A percentile compares a stretch with the other conserved stretches of the same genome.
These are phyloP conservation scores for Prochilodus magdalenae DNA, from an alignment of 2,113 vertebrate genomes.

Conservation along the genomic window DNA sequence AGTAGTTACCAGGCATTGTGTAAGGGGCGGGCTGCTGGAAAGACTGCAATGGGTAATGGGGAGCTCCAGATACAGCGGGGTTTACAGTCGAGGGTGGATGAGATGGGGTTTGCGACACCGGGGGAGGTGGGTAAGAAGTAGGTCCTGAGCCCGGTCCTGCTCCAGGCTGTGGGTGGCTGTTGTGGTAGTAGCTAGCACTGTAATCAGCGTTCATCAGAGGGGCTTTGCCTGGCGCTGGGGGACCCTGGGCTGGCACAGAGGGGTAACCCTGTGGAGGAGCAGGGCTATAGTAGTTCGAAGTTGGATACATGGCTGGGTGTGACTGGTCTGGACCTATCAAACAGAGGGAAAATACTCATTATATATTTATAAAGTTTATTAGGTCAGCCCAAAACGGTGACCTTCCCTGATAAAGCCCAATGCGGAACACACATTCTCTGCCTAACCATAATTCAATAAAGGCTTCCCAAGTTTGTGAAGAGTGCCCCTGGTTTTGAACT, in stretches of 20 bases:
- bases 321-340: conserved; percentile 84
- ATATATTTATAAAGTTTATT: no score
- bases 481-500: background rate
- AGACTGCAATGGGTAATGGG: conserved; percentile 73
- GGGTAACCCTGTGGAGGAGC: conserved; percentile 77
- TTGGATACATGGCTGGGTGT: conserved; percentile 74
- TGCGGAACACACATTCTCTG: no score
- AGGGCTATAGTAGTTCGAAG: conserved; percentile 76
- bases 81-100: conserved; percentile 72
- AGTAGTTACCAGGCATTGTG: conserved; percentile 75
- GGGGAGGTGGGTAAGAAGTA: conserved; percentile 64
- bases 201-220: conserved; percentile 78
- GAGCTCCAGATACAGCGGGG: conserved; percentile 60
- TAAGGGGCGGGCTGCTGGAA: conserved; percentile 76
- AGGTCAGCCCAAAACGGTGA: no score
- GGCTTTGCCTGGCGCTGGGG: conserved; percentile 82
- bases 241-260: conserved; percentile 74
- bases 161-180: conserved; percentile 77
- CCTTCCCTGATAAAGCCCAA: no score
- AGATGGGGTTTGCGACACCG: conserved; percentile 71
- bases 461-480: no score
- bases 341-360: no score
- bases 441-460: no score
- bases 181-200: conserved; percentile 79
- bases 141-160: conserved; percentile 65